Evolutionary conservation across 2,888 invertebrate species (phyloP), one percentile per base, ranked within the genome.

Genomic region (Phortica okadai): DNA sequence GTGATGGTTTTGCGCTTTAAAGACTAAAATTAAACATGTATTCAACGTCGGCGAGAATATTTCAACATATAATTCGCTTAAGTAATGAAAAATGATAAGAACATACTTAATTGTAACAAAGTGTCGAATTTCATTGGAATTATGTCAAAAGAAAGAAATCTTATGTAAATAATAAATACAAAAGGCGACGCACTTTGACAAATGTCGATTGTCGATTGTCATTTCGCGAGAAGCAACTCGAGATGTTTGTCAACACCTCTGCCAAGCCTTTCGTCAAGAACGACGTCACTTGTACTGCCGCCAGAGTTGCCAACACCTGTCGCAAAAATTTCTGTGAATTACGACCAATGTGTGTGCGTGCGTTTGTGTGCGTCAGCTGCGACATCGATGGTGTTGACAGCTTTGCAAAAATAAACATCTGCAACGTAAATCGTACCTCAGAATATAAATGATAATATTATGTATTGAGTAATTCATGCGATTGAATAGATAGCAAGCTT

Each of bases 381-480:
- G 78, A 44, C 62, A 62, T 73, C 80, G 72, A 56, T 75, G 79
- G 74, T 50, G 83, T 72, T 78, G 82, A 74, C 81, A 50, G 50
- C 50, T 50, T 33, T 8, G 50, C 50, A 50, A 14, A 50, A 14
- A 50, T 50, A 50, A 50, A 50, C 50, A 50, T 11, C 14, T 50
- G 50, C 50, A 50, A 11, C 50, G 50, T 11, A 14, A 50, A 50
- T 50, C 6, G 1, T 50, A 11, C 50, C 8, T 14, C 10, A 50
- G 50, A 50, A 50, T 11, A 50, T 50, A 50, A 50, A 50, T 50
- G 14, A 50, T 11, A 50, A 50, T 50, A 8, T 8, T 50, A 50
- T 50, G 8, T 11, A 50, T 50, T 50, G 50, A 6, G 14, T 50
- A 50, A 11, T 8, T 14, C 50, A 14, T 11, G 14, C 50, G 14